Evolutionary conservation across 2,888 invertebrate species (phyloP).

Genomic region (Sylvicola cinctus): DNA sequence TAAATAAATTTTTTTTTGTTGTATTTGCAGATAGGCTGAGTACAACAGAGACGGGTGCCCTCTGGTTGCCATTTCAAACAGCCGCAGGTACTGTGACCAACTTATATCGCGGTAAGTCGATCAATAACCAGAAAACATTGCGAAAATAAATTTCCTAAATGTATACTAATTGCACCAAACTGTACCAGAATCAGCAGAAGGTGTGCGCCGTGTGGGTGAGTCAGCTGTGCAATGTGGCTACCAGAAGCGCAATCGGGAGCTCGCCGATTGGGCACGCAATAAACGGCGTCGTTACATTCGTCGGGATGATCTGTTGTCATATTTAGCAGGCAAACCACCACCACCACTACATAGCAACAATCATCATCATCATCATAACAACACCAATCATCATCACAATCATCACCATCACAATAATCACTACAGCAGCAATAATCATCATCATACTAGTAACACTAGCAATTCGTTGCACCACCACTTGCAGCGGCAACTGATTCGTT

Average conservation of each 20-base stretch:
- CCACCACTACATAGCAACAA: conserved; percentile 28
- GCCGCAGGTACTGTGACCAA: conserved; percentile 58
- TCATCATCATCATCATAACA: too few relatives aligned
- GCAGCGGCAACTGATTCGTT: too few relatives aligned
- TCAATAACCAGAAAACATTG: not conserved
- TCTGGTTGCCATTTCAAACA: conserved; percentile 61
- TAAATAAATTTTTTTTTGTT: conserved; percentile 7
- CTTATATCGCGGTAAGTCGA: conserved; percentile 46
- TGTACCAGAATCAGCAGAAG: conserved; percentile 47
- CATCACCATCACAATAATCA: conserved; percentile 3
- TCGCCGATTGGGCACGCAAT: conserved; percentile 56
- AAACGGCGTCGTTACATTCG: conserved; percentile 45
- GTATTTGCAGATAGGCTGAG: conserved; percentile 33
- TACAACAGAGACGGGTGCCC: conserved; percentile 34
- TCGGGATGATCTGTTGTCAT: conserved; percentile 54
- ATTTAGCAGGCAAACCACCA: conserved; percentile 48
- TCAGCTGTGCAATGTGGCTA: conserved; percentile 48
- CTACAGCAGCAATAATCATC: conserved; percentile 10
- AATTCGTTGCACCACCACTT: too few relatives aligned
- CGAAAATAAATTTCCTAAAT: conserved; percentile 1
- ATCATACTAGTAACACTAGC: conserved; percentile 20
- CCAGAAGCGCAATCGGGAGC: conserved; percentile 51
- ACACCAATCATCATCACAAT: not conserved
- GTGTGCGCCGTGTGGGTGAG: conserved; percentile 43
- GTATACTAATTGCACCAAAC: not conserved